Evolutionary conservation across 2,113 vertebrate species (phyloP), one percentile per base, ranked within the genome.

Genomic region (Muscicapa adusta): DNA sequence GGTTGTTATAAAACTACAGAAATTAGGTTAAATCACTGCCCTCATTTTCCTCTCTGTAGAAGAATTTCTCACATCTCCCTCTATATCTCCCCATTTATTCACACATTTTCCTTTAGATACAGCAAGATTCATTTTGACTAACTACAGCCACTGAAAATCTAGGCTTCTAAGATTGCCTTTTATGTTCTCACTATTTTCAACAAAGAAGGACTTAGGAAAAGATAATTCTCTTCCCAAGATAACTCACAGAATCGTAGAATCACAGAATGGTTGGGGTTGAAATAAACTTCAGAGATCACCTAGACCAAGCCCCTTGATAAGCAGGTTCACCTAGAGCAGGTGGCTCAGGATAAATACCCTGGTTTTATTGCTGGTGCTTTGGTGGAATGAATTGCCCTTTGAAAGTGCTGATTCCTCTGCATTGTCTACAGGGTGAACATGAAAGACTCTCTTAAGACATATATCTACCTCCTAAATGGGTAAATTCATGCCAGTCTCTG

Each of bases 1-100:
- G 78, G 67, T 93, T 85, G 85, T 91, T 89, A 50, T 42, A 86
- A 86, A 93, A 83, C 63, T 74, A 66, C 56, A 56, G 67, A 51
- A 94, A 94, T 89, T 85, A 90, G 77, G 48, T 43, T 91, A 96
- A 89, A 93, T 61, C 31, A 36, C 28, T 54, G 17, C 10, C 67
- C 45, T 81, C 36, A 0, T 96, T 96, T 94, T 89, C n/a, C 14
- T 67, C 60, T 85, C 75, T 67, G 60, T 47, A 65, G 45, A 34
- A 76, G 10, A 89, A 91, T 86, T 91, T 91, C 56, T 83, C 87
- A 80, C 51, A 31, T 82, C 29, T 74, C 56, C n/a, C 20, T 80
- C 63, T 81, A 3, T 23, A 56, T 12, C 25, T 84, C 40, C 43
- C 65, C 31, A 58, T 66, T 92, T 77, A 54, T 80, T 92, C 91